A percentile compares a stretch with the other conserved stretches of the same genome.
phyloP scores from a whole-genome alignment of 2,888 invertebrate species.

The Candidula unifasciata region DNA sequence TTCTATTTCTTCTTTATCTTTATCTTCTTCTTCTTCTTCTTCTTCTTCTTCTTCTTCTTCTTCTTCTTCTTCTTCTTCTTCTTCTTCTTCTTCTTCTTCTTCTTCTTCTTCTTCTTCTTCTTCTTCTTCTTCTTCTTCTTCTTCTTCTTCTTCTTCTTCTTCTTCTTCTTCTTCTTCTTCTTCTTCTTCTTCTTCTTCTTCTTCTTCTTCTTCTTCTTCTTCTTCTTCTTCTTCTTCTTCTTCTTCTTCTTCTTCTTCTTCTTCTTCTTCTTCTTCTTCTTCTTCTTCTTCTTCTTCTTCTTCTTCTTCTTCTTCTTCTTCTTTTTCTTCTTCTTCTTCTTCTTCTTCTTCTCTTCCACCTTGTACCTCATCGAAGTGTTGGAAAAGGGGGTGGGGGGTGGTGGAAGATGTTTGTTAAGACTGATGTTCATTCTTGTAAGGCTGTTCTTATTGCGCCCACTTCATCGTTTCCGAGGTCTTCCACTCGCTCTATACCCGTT shows the following conservation, averaged over 20 bases:
- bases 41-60: too few species aligned
- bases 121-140: neutral
- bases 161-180: neutral
- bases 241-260: conserved; percentile 31
- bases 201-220: conserved; percentile 16
- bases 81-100: conserved; percentile 8
- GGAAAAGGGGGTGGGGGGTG: too few species aligned
- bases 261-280: conserved; percentile 48
- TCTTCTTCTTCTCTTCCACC: too few species aligned
- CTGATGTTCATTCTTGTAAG: too few species aligned
- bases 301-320: neutral
- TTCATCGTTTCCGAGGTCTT: too few species aligned
- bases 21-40: neutral
- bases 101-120: conserved; percentile 10
- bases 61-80: neutral
- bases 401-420: too few species aligned
- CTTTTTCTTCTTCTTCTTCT: conserved; percentile 13
- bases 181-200: conserved; percentile 12
- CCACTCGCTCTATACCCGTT: too few species aligned
- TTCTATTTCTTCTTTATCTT: neutral
- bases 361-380: too few species aligned
- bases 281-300: conserved; percentile 40
- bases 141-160: neutral
- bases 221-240: conserved; percentile 15
- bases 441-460: too few species aligned